Percentiles rank a stretch among this genome's conserved stretches.
Evolutionary conservation across 2,797 vertebrate genomes (phyloP).

Genomic region (Anas bahamensis): DNA sequence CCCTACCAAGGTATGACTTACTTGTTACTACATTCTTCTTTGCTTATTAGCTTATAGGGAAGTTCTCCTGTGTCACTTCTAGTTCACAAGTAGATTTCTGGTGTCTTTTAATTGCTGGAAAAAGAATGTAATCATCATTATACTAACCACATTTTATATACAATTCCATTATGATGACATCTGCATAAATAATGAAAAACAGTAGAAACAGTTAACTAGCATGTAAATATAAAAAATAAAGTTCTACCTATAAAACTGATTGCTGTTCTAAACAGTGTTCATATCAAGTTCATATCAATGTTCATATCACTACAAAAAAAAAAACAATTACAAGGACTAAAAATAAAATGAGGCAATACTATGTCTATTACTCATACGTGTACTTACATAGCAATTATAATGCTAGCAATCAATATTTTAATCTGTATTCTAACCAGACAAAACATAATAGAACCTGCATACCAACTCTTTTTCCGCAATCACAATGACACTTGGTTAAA

Average conservation of each 20-base stretch:
- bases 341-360: background rate
- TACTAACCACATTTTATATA: background rate
- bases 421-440: background rate
- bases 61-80: background rate
- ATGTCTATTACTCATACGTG: accelerated
- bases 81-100: background rate
- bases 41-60: accelerated
- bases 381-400: background rate
- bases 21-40: background rate
- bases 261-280: background rate
- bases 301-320: background rate
- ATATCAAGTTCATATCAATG: background rate
- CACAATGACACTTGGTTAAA: background rate
- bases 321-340: background rate
- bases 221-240: background rate
- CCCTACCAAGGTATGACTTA: background rate
- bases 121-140: background rate
- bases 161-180: background rate
- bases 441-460: background rate
- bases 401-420: background rate
- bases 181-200: background rate
- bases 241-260: background rate
- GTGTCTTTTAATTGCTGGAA: background rate
- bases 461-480: background rate
- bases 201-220: background rate